Evolutionary conservation across 2,888 invertebrate genomes (phyloP), one percentile per base, ranked within the genome.

Genomic region (Patella ulyssiponensis): DNA sequence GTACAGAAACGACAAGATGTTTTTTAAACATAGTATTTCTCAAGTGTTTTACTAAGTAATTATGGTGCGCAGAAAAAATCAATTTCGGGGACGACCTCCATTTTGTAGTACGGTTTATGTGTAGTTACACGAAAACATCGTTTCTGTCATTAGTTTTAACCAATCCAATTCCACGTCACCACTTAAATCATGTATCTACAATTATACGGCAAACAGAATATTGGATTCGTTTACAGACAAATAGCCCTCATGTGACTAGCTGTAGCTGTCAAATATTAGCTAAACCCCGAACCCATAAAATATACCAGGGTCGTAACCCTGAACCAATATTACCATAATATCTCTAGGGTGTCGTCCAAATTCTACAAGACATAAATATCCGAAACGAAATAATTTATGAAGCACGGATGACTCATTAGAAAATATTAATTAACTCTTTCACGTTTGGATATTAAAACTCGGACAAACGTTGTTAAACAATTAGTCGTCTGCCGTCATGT

Each of bases 311-410:
- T 23, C 64, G 23, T 64, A 64, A 64, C 64, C 64, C 64, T 23
- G 64, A 64, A 64, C 64, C 64, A 64, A 64, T 64, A 64, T 64
- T 64, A 64, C 64, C 64, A 64, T 64, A 64, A 64, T 64, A 64
- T 64, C 64, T 64, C 64, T 64, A 20, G 64, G 64, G 64, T 64
- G 20, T 64, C 64, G 64, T 64, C 20, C 64, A 64, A 64, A 64
- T 64, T 64, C 20, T 64, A 64, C 64, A 64, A 20, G 64, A 64
- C 20, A 64, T 64, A 64, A 64, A 64, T 64, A 23, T 64, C 64
- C 23, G 64, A 23, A 64, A 64, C 23, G 64, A 64, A 64, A 64
- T 64, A 23, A 64, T 64, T 64, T 64, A 64, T 64, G 64, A 64
- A 64, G 23, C 64, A 64, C 64, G 64, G 23, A 64, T 64, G 64